phyloP scores from a whole-genome alignment of 2,888 invertebrate genomes.

The Ametastegia equiseti region DNA sequence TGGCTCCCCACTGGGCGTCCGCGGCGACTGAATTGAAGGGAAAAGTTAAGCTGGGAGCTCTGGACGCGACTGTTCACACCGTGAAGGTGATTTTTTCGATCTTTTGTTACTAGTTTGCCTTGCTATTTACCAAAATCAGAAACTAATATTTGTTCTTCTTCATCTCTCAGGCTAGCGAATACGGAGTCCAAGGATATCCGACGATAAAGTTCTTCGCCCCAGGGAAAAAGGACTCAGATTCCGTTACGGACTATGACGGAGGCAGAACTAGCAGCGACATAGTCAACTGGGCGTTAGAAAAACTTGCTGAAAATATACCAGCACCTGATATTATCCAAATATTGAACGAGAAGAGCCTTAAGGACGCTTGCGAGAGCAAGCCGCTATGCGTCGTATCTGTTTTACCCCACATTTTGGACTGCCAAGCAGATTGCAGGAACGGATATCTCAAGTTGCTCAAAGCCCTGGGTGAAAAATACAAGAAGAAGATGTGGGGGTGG shows the following conservation, averaged over 20 bases:
- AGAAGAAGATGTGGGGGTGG: slow-evolving; percentile 96
- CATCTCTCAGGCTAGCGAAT: slow-evolving; percentile 83
- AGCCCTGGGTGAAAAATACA: slow-evolving; percentile 91
- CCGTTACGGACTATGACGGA: slow-evolving; percentile 92
- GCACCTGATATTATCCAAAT: slow-evolving; percentile 92
- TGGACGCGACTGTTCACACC: slow-evolving; percentile 96
- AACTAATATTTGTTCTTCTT: neutral
- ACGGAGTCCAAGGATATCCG: slow-evolving; percentile 95
- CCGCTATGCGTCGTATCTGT: slow-evolving; percentile 95
- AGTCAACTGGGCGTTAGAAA: slow-evolving; percentile 92
- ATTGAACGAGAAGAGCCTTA: slow-evolving; percentile 80
- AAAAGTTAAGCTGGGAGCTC: slow-evolving; percentile 95
- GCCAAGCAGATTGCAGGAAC: slow-evolving; percentile 94
- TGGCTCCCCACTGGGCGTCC: slow-evolving; percentile 97
- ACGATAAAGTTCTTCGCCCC: slow-evolving; percentile 95
- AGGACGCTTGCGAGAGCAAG: slow-evolving; percentile 88
- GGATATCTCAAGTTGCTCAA: slow-evolving; percentile 87
- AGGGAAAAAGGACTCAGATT: slow-evolving; percentile 84
- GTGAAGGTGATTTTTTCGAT: slow-evolving; percentile 77
- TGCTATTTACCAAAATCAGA: neutral
- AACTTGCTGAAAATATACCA: slow-evolving; percentile 90
- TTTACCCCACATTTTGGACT: slow-evolving; percentile 97
- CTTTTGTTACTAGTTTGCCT: neutral
- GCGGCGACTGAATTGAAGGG: slow-evolving; percentile 97
- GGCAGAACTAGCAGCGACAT: slow-evolving; percentile 95